Base-by-base conservation (phyloP, 1,140 invertebrate genomes). In the Cyclargus thomasi region DNA sequence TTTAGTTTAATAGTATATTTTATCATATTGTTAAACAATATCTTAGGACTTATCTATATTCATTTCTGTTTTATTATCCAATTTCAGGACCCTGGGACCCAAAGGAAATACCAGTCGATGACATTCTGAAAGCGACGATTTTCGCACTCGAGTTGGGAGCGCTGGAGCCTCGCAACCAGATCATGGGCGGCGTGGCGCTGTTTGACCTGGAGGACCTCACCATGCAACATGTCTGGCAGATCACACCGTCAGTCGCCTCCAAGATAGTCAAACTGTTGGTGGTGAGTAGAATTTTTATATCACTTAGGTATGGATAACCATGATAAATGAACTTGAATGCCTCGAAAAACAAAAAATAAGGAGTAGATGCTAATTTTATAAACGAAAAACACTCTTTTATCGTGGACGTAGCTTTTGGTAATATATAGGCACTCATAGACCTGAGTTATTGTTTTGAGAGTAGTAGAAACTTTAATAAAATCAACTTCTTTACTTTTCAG, bases 91-190 rank as follows among this genome's bases (percentile, higher is more conserved):
- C 94, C 70, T 96, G 95, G 95, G 92, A 95, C 73, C 93, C 95
- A 1, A 93, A 92, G 64, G 91, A 92, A 22, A 92, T 94, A 53
- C 77, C 92, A 0, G 80, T 95, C 0, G 93, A 94, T 22, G 94
- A 96, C 74, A 81, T 96, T 14, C 95, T 96, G 73, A 94, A 95
- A 77, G 94, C 93, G 0, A 94, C 94, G 0, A 91, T 96, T 22
- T 86, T 94, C 18, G 88, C 95, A 11, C 81, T 96, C 14, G 95
- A 96, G 77, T 79, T 95, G 1, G 95, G 95, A 0, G 90, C 95
- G 18, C 70, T 96, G 64, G 95, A 96, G 77, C 94, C 93, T 0
- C 91, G 92, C 11, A 93, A 93, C 0, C 95, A 96, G 80, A 93
- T 96, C 20, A 82, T 95, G 5, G 95, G 95, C 0, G 95, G 95